phyloP scores from a whole-genome alignment of 2,888 invertebrate species.

The Andrena fulva region DNA sequence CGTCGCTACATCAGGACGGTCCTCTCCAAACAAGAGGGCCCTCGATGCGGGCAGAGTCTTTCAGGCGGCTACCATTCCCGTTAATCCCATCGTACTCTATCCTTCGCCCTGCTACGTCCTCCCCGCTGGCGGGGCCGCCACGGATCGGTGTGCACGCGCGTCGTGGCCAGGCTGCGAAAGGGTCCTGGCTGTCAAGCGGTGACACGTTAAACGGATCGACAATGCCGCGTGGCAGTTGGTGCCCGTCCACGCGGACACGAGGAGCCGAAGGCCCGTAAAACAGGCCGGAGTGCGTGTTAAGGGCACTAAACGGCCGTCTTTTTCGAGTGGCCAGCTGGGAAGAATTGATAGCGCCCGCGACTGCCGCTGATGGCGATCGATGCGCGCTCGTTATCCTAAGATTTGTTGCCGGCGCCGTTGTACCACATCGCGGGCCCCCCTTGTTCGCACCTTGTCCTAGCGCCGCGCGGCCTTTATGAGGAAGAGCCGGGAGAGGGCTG shows the following conservation, averaged over 20 bases:
- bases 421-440: conserved; percentile 30
- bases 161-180: conserved; percentile 53
- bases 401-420: conserved; percentile 66
- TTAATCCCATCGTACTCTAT: background rate
- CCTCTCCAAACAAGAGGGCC: conserved; percentile 16
- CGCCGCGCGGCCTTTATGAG: conserved; percentile 30
- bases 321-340: conserved; percentile 68
- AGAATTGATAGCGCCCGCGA: conserved; percentile 72
- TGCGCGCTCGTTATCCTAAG: conserved; percentile 70
- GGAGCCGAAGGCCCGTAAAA: conserved; percentile 59
- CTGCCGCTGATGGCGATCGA: conserved; percentile 73
- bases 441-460: conserved; percentile 55
- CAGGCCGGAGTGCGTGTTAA: conserved; percentile 68
- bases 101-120: background rate
- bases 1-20: conserved; percentile 4
- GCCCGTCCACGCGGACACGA: conserved; percentile 25
- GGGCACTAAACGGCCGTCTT: conserved; percentile 68
- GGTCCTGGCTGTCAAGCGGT: conserved; percentile 39
- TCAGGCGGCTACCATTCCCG: background rate
- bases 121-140: background rate
- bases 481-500: background rate
- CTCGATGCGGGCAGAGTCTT: conserved; percentile 2
- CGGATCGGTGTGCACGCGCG: background rate
- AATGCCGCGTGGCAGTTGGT: conserved; percentile 23
- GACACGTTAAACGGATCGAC: conserved; percentile 56